Percentiles rank a stretch among this genome's conserved stretches.
Evolutionary conservation across 2,888 invertebrate species (phyloP).

Genomic region (Ischnura elegans): DNA sequence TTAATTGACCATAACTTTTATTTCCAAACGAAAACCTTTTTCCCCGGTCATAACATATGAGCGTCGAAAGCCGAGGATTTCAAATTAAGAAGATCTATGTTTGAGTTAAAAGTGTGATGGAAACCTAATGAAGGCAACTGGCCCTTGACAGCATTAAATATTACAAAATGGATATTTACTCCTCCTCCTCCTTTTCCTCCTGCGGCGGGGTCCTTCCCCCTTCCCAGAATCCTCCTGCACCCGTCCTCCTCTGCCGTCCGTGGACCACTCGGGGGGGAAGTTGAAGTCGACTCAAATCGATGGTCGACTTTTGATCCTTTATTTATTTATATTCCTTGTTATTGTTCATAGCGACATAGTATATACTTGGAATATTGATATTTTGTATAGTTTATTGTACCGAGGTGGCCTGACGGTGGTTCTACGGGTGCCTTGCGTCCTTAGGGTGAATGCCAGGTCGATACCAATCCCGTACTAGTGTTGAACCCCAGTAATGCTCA

Average conservation of each 20-base stretch:
- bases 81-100: conserved; percentile 67
- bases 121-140: conserved; percentile 66
- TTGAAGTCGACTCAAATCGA: not conserved
- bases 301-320: too few relatives aligned
- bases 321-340: too few relatives aligned
- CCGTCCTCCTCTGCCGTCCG: not conserved
- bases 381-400: too few relatives aligned
- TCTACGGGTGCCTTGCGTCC: too few relatives aligned
- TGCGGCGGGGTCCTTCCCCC: too few relatives aligned
- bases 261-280: too few relatives aligned
- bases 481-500: too few relatives aligned
- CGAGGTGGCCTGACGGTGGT: too few relatives aligned
- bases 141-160: conserved; percentile 58
- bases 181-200: not conserved
- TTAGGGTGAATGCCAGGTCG: too few relatives aligned
- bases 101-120: conserved; percentile 67
- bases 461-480: too few relatives aligned
- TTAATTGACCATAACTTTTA: conserved; percentile 64
- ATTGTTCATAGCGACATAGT: too few relatives aligned
- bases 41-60: conserved; percentile 62
- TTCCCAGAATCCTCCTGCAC: not conserved
- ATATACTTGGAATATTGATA: too few relatives aligned
- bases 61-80: conserved; percentile 66
- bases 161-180: conserved; percentile 53
- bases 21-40: conserved; percentile 67